phyloP scores from a whole-genome alignment of 2,113 vertebrate species.

The Pedionomus torquatus region DNA sequence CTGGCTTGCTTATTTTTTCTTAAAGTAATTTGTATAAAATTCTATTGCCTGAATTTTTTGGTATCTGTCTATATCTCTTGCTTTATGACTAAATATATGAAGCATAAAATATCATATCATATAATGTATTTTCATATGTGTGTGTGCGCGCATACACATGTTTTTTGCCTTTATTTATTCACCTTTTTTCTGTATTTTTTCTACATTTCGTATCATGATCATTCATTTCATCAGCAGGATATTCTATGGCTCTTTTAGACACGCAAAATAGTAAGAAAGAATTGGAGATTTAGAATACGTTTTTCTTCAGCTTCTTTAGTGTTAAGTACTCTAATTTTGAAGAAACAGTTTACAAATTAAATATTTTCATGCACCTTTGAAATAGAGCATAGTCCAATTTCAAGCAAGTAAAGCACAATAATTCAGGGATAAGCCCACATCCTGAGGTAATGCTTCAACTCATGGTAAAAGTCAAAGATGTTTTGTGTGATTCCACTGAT shows the following conservation, averaged over 20 bases:
- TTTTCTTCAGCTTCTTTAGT: not conserved
- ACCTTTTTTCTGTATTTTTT: not conserved
- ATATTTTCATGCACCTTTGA: not conserved
- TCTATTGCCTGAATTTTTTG: not conserved
- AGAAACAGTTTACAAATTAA: not conserved
- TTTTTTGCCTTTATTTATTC: not conserved
- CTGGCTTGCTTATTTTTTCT: not conserved
- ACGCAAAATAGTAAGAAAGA: not conserved
- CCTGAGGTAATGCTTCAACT: not conserved
- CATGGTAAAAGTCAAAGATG: not conserved
- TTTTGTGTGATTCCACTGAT: not conserved
- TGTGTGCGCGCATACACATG: not conserved
- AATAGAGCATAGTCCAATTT: not conserved
- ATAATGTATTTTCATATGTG: not conserved
- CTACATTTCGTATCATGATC: not conserved
- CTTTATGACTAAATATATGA: not conserved
- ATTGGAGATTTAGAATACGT: not conserved
- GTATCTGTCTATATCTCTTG: not conserved
- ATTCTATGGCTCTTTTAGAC: not conserved
- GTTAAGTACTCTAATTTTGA: not conserved
- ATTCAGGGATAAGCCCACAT: not conserved
- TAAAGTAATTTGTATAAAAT: not conserved
- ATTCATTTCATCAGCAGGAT: not conserved
- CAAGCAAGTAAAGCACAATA: not conserved
- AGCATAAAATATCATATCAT: not conserved